phyloP scores from a whole-genome alignment of 2,888 invertebrate species.

The Patella depressa region DNA sequence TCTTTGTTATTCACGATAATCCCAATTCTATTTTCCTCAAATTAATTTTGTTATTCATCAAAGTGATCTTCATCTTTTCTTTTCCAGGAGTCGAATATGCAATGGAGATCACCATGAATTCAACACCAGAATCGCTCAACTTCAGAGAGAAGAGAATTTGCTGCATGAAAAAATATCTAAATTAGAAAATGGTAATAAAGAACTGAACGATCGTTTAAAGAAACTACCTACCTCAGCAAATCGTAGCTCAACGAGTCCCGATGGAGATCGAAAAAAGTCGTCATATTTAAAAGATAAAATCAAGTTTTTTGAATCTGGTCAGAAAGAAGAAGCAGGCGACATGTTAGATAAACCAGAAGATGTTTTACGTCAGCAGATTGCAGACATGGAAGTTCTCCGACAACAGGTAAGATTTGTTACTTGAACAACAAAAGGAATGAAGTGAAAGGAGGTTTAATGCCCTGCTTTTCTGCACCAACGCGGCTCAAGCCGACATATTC shows the following conservation, averaged over 20 bases:
- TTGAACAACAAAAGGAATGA: not conserved
- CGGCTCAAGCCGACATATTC: too few relatives aligned
- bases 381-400: conserved; percentile 62
- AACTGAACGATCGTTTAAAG: not conserved
- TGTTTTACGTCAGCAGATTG: conserved; percentile 59
- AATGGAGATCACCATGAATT: not conserved
- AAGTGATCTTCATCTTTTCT: too few relatives aligned
- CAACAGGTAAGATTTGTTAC: conserved; percentile 53
- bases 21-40: too few relatives aligned
- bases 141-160: not conserved
- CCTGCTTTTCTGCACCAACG: too few relatives aligned
- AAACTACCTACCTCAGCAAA: not conserved
- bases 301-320: not conserved
- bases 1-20: too few relatives aligned
- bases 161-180: not conserved
- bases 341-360: conserved; percentile 65
- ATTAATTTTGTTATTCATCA: too few relatives aligned
- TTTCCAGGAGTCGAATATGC: too few relatives aligned
- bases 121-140: not conserved
- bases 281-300: not conserved
- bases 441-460: too few relatives aligned
- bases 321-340: conserved; percentile 17
- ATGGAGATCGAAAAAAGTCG: not conserved
- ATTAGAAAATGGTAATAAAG: not conserved
- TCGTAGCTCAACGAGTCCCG: not conserved